Base-by-base conservation (phyloP, 1,140 invertebrate species). In the Hycleus phaleratus region DNA sequence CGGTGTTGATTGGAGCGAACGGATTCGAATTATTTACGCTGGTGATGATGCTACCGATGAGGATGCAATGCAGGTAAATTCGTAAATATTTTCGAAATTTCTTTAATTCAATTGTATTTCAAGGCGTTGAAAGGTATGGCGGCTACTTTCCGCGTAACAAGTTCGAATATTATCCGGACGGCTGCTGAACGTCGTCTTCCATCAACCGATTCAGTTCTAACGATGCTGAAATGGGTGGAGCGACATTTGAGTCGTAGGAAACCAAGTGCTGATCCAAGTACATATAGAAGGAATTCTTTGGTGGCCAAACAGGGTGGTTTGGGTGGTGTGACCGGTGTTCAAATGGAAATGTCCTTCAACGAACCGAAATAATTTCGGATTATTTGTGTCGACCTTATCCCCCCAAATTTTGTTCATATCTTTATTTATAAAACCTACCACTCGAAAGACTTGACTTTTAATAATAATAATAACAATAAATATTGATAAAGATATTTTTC, bases 11-110 rank as follows among this genome's bases (percentile, higher is more conserved):
- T 95, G 92, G 91, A 88, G 86, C 67, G 91, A 94, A 71, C 81
- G 91, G 46, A 90, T 94, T 54, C 81, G 90, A 60, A 91, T 93
- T 63, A 91, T 95, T 66, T 94, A 93, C 66, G 91, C 85, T 49
- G 92, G 92, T 58, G 92, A 95, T 73, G 92, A 94, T 75, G 81
- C 81, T 9, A 93, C 91, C 0, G 91, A 95, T 73, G 91, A 95
- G 74, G 91, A 94, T 73, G 91, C 92, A 25, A 93, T 95, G 85
- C 79, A 83, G 80, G 90, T 93, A 74, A 75, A 46, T 12, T 24
- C 12, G 10, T 46, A 10, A 10, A 46, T n/a, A 7, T 9, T 25
- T 26, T 46, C 9, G 4, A 42, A 42, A 42, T 42, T 8, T 4
- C 4, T 42, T 11, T 2, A 8, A 10, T 42, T 3, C 4, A 46